Conservation (phyloP, 2,888 invertebrate species). For the Yponomeuta cagnagella region DNA sequence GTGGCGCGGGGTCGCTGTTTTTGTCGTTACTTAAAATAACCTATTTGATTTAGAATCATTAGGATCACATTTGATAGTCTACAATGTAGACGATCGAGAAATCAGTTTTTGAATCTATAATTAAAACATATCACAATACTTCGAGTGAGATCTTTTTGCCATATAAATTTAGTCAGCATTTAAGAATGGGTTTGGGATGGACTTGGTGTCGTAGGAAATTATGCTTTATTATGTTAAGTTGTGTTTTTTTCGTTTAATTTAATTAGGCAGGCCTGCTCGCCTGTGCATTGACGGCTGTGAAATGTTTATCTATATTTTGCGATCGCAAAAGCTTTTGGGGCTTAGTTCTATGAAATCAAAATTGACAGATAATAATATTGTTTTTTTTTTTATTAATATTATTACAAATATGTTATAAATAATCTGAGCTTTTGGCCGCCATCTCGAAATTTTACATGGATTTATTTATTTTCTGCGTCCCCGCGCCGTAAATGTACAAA, state of each 20-base stretch:
- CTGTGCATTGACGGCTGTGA: constrained; percentile 43
- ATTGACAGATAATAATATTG: background rate
- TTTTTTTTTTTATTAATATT: background rate
- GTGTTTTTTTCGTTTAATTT: constrained; percentile 22
- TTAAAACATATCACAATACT: constrained; percentile 5
- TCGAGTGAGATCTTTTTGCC: constrained; percentile 25
- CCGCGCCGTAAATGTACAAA: constrained; percentile 66
- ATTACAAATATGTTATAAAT: background rate
- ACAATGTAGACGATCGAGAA: too few relatives aligned
- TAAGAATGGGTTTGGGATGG: constrained; percentile 28
- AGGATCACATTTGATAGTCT: too few relatives aligned
- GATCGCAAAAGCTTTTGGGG: constrained; percentile 7
- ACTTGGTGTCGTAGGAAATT: constrained; percentile 13
- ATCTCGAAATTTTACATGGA: background rate
- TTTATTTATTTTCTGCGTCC: constrained; percentile 32
- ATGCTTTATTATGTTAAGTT: constrained; percentile 14
- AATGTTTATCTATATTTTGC: constrained; percentile 24
- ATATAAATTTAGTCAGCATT: constrained; percentile 39
- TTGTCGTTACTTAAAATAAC: background rate
- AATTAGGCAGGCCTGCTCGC: constrained; percentile 22
- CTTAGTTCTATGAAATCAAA: background rate
- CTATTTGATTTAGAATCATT: too few relatives aligned
- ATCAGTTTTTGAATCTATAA: background rate
- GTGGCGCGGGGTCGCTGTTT: constrained; percentile 14
- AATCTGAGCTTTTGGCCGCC: background rate